Base-by-base conservation (phyloP, 1,140 invertebrate genomes). In the Elymnias hypermnestra region DNA sequence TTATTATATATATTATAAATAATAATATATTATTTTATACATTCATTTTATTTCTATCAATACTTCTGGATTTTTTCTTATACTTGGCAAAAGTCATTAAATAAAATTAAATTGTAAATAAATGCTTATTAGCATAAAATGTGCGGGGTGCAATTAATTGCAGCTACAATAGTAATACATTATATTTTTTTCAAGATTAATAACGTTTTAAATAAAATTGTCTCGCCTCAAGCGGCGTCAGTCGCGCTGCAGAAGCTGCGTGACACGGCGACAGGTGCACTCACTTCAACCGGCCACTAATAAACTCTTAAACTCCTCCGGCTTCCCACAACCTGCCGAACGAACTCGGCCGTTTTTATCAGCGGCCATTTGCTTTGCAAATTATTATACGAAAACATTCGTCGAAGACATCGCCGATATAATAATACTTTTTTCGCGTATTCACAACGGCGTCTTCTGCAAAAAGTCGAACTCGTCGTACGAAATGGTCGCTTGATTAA, bases 181-280 rank as follows among this genome's bases (percentile, higher is more conserved):
- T n/a, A n/a, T n/a, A n/a, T n/a, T n/a, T n/a, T n/a, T n/a, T n/a
- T n/a, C n/a, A n/a, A n/a, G n/a, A n/a, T n/a, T n/a, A n/a, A n/a
- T n/a, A n/a, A n/a, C n/a, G n/a, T n/a, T n/a, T n/a, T n/a, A n/a
- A n/a, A n/a, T n/a, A n/a, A n/a, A n/a, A n/a, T n/a, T n/a, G n/a
- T n/a, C n/a, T n/a, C n/a, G 18, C 38, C 49, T 46, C 54, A 60
- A 51, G 55, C 42, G 15, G 7, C 10, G 28, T 43, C 45, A 31
- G 21, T 18, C 58, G 58, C 50, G 10, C 17, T 58, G 33, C 40
- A 53, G 21, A 36, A 28, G 17, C 53, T 62, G 54, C 52, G 45
- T 63, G 60, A 63, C 54, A 68, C 53, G 55, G 36, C 63, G 60
- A 72, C 72, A 75, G 65, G 70, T 73, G 70, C 67, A 48, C 43